These are phyloP conservation scores for Rhogogaster chlorosoma DNA, from an alignment of 2,888 invertebrate genomes.

Conservation along the genomic window DNA sequence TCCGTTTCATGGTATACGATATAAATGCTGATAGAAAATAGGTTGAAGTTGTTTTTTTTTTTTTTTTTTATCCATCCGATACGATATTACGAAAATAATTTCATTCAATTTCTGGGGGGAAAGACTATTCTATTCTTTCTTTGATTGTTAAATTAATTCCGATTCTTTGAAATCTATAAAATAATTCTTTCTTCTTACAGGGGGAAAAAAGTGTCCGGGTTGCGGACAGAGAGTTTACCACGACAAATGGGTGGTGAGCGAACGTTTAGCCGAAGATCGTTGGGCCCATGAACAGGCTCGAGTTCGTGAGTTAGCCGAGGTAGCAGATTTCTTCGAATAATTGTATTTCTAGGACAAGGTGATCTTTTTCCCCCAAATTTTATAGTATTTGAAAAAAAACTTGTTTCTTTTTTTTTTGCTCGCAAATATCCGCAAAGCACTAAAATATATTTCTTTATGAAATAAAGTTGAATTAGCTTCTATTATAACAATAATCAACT, in stretches of 20 bases:
- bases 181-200: slow-evolving; percentile 70
- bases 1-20: slow-evolving; percentile 82
- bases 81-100: not conserved
- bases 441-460: not conserved
- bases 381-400: not conserved
- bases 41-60: not conserved
- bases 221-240: slow-evolving; percentile 85
- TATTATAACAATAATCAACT: not conserved
- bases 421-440: not conserved
- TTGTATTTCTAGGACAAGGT: not conserved
- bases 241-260: slow-evolving; percentile 86
- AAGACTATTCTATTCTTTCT: not conserved
- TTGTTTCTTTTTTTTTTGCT: too few species aligned
- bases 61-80: too few species aligned
- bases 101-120: not conserved
- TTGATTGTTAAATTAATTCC: not conserved
- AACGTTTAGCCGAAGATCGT: slow-evolving; percentile 85
- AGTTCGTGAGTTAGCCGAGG: slow-evolving; percentile 86
- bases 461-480: not conserved
- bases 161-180: not conserved
- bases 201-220: slow-evolving; percentile 84
- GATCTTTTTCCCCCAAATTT: not conserved
- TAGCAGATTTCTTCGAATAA: slow-evolving; percentile 85
- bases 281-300: slow-evolving; percentile 90
- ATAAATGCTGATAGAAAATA: not conserved